phyloP scores from a whole-genome alignment of 2,113 vertebrate genomes.

The Archocentrus centrarchus region DNA sequence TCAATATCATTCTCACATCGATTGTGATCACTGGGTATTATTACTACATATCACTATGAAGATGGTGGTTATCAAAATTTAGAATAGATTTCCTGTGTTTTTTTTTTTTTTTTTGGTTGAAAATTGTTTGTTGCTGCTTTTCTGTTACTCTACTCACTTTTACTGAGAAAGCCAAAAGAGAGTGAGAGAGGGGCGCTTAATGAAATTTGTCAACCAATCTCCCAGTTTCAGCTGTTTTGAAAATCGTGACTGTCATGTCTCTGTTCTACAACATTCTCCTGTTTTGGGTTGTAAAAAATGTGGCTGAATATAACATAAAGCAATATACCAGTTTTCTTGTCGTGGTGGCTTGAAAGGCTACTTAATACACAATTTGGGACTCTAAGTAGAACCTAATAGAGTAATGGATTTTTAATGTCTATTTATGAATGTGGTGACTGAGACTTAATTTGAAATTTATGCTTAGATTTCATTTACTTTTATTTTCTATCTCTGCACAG shows the following conservation, averaged over 20 bases:
- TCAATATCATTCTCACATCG: not conserved
- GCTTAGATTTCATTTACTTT: not conserved
- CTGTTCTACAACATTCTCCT: not conserved
- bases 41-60: not conserved
- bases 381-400: not conserved
- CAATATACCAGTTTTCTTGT: not conserved
- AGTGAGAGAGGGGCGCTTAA: not conserved
- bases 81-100: not conserved
- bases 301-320: not conserved
- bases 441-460: not conserved
- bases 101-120: not conserved
- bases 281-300: not conserved
- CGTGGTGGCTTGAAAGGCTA: not conserved
- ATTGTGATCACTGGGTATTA: not conserved
- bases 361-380: not conserved
- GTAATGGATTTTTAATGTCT: not conserved
- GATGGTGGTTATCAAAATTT: not conserved
- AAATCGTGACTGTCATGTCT: not conserved
- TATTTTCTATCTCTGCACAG: slow-evolving; percentile 38
- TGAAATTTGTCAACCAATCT: not conserved
- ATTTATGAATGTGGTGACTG: not conserved
- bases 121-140: accelerated
- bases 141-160: not conserved
- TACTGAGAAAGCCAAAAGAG: accelerated
- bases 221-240: not conserved